Percentiles rank a stretch among this genome's conserved stretches.
Conservation (phyloP, 2,113 vertebrate genomes). For the Chionomys nivalis region DNA sequence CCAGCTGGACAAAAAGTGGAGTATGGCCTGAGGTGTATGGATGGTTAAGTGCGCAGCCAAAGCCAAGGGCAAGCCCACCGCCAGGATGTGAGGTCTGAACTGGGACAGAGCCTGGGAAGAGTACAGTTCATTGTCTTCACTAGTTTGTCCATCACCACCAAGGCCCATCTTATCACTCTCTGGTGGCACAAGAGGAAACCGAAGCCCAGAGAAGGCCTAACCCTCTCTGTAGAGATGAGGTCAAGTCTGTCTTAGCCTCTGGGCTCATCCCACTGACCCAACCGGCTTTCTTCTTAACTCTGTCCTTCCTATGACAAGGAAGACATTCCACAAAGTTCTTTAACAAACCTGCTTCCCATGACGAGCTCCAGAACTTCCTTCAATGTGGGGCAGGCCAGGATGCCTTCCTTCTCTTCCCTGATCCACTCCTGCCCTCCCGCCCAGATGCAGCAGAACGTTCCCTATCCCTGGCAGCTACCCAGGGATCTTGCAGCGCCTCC, state of each 20-base stretch:
- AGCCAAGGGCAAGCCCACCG: not conserved
- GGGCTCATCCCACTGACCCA: not conserved
- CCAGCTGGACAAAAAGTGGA: not conserved
- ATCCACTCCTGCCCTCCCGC: not conserved
- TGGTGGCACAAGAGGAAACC: constrained; percentile 42
- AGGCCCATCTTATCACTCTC: not conserved
- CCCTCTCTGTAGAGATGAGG: not conserved
- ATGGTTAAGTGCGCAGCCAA: not conserved
- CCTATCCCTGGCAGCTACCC: not conserved
- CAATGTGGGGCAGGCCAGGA: not conserved
- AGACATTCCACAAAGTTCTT: constrained; percentile 10
- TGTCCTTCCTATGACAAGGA: not conserved
- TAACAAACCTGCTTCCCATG: not conserved
- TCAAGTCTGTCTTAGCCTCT: not conserved
- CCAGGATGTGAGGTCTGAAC: not conserved
- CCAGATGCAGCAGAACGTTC: not conserved
- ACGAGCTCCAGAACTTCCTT: not conserved
- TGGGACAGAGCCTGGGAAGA: not conserved
- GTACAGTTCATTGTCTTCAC: not conserved
- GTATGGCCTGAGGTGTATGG: not conserved
- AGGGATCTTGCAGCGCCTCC: not conserved
- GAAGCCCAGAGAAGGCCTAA: constrained; percentile 21
- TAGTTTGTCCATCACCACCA: not conserved
- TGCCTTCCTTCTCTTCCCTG: too few species aligned
- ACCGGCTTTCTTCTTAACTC: constrained; percentile 28